A percentile compares a stretch with the other conserved stretches of the same genome.
phyloP scores from a whole-genome alignment of 2,797 vertebrate genomes.

The Poecilia picta region DNA sequence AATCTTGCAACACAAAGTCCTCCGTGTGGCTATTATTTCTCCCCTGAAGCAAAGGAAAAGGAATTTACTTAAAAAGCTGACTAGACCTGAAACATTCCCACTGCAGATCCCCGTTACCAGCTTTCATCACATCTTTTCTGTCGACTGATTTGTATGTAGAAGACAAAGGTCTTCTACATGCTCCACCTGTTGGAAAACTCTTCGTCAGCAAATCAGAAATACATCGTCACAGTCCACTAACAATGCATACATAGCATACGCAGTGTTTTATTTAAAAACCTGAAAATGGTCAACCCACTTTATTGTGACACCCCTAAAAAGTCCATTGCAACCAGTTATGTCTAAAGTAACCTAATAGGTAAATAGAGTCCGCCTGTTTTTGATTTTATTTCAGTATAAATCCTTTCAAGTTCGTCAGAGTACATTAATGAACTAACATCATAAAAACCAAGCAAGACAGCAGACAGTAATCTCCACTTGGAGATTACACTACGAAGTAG shows the following conservation, averaged over 20 bases:
- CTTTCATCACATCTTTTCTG: conserved; percentile 55
- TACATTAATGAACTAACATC: not conserved
- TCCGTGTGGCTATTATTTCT: conserved; percentile 8
- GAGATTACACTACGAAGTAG: not conserved
- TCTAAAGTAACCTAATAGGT: not conserved
- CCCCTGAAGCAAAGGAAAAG: conserved; percentile 36
- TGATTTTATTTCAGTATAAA: not conserved
- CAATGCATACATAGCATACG: not conserved
- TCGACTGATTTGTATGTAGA: conserved; percentile 42
- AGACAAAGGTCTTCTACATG: conserved; percentile 42
- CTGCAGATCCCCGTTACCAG: conserved; percentile 39
- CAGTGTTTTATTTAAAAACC: not conserved
- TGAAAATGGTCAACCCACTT: not conserved
- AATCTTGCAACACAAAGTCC: conserved; percentile 20
- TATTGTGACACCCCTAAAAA: not conserved
- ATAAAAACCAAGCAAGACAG: not conserved
- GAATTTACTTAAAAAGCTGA: conserved; percentile 38
- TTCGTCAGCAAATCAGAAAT: conserved; percentile 21
- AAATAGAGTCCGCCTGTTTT: not conserved
- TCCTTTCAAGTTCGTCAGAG: not conserved
- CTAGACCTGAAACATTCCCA: conserved; percentile 39
- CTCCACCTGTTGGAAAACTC: conserved; percentile 45
- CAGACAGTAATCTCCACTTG: not conserved
- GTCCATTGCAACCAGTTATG: not conserved
- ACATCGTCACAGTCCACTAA: not conserved